Conservation (phyloP, 2,113 vertebrate species). For the Arenaria interpres region DNA sequence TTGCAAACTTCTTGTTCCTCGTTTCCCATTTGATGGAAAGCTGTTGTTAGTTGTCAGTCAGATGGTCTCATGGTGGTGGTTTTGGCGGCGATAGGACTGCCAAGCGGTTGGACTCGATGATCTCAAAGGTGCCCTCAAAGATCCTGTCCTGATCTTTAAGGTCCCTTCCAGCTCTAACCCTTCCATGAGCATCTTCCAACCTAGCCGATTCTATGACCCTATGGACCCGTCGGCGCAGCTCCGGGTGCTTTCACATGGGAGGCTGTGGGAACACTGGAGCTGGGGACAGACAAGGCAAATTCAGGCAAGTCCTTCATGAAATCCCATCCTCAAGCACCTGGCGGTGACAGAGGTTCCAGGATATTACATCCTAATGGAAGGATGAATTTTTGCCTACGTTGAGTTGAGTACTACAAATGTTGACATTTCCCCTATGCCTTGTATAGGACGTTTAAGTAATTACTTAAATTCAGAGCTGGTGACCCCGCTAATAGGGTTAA, state of each 20-base stretch:
- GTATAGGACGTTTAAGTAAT: not conserved
- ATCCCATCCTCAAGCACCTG: not conserved
- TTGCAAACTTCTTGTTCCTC: not conserved
- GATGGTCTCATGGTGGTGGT: not conserved
- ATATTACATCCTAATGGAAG: not conserved
- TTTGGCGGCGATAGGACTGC: not conserved
- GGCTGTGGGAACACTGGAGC: not conserved
- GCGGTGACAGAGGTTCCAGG: not conserved
- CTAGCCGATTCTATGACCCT: not conserved
- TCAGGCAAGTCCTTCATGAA: not conserved
- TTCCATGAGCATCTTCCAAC: not conserved
- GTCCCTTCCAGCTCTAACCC: no score
- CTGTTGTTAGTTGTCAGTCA: not conserved
- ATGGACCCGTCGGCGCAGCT: not conserved
- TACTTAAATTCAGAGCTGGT: not conserved
- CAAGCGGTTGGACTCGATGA: not conserved
- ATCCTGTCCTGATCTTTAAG: not conserved
- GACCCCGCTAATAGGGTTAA: not conserved
- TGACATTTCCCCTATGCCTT: not conserved
- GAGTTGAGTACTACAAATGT: not conserved
- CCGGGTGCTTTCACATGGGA: not conserved
- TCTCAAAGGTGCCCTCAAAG: not conserved
- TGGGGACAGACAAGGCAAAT: not conserved
- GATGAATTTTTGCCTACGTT: not conserved
- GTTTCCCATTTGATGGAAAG: not conserved